Conservation (phyloP, 2,113 vertebrate genomes). For the Athene noctua region DNA sequence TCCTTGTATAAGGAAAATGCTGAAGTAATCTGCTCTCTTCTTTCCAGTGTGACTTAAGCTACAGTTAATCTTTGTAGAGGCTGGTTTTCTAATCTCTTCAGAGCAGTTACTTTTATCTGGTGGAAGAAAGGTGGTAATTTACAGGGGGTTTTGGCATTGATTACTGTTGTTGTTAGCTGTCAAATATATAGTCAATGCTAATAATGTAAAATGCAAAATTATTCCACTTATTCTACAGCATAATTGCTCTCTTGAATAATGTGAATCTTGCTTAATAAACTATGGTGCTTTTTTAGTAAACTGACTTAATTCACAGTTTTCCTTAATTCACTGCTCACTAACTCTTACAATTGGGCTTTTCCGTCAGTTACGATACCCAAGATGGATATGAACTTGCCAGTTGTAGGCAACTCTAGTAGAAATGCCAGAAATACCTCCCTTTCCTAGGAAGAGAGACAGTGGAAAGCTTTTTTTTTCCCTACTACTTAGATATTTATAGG, state of each 20-base stretch:
- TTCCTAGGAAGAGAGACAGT: neutral
- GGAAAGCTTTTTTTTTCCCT: neutral
- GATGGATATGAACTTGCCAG: neutral
- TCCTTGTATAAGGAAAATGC: neutral
- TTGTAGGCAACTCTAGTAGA: neutral
- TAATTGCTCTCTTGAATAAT: neutral
- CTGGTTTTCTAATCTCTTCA: neutral
- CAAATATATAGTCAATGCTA: neutral
- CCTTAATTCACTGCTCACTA: neutral
- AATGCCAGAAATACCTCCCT: neutral
- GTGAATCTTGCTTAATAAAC: neutral
- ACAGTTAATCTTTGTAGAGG: neutral
- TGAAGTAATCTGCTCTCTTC: neutral
- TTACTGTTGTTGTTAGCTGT: neutral
- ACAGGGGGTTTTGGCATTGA: neutral
- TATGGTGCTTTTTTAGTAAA: neutral
- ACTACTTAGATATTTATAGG: neutral
- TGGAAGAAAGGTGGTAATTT: neutral
- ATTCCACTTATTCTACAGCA: neutral
- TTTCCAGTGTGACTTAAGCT: neutral
- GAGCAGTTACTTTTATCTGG: neutral
- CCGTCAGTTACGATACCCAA: neutral
- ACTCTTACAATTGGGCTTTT: neutral
- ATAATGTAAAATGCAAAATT: neutral
- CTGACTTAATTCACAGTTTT: neutral